Evolutionary conservation across 2,113 vertebrate genomes (phyloP).

Genomic region (Leptobrachium ailaonicum): DNA sequence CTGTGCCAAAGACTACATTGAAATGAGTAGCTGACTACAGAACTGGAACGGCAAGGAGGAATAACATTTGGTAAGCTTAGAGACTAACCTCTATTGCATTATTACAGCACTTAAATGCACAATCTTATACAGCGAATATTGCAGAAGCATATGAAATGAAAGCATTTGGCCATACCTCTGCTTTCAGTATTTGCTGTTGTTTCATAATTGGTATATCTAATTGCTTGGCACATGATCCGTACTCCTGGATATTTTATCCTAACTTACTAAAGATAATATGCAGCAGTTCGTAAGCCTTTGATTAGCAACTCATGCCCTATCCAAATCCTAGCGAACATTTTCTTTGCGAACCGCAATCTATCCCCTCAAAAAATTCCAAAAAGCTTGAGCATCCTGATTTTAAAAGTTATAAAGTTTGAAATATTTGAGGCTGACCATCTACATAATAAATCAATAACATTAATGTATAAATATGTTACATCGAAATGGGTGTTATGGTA

Average conservation of each 20-base stretch:
- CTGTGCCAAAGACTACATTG: constrained; percentile 16
- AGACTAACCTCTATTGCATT: neutral
- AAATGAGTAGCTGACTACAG: neutral
- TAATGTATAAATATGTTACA: no score
- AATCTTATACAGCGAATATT: neutral
- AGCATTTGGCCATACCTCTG: constrained; percentile 10
- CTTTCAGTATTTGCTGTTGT: constrained; percentile 18
- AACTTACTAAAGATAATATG: neutral
- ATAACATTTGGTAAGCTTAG: neutral
- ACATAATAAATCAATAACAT: no score
- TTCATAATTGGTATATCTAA: constrained; percentile 19
- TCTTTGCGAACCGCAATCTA: no score
- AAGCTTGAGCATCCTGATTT: no score
- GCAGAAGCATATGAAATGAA: constrained; percentile 2
- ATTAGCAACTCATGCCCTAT: no score
- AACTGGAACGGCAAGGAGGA: neutral
- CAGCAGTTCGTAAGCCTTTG: neutral
- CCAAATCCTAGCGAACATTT: no score
- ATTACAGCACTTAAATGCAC: neutral
- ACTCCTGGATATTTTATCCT: neutral
- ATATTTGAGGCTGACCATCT: no score
- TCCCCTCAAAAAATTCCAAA: no score
- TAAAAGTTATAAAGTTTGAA: no score
- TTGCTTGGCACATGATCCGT: neutral
- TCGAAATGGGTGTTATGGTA: no score